Evolutionary conservation across 2,797 vertebrate species (phyloP).

Genomic region (Eulemur coronatus): DNA sequence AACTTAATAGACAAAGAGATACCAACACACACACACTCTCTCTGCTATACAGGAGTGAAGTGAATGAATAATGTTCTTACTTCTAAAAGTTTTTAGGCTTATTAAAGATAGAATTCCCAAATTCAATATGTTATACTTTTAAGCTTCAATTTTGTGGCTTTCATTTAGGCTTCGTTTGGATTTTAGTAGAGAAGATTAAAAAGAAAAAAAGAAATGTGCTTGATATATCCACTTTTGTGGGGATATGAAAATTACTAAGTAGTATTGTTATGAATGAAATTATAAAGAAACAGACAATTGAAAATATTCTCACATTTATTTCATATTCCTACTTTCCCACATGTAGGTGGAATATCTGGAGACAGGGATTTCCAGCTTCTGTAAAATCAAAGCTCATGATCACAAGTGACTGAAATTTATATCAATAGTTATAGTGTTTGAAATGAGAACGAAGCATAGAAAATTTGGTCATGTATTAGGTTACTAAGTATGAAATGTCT

Average conservation of each 20-base stretch:
- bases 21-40: not conserved
- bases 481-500: no score
- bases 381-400: not conserved
- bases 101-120: not conserved
- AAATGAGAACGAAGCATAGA: not conserved
- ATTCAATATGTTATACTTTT: not conserved
- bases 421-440: not conserved
- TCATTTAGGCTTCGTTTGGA: not conserved
- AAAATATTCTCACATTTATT: not conserved
- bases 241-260: not conserved
- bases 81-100: not conserved
- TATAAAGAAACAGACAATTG: slow-evolving; percentile 3
- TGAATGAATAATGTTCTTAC: not conserved
- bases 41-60: not conserved
- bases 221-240: not conserved
- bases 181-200: slow-evolving; percentile 4
- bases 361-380: not conserved
- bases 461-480: not conserved
- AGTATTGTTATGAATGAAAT: not conserved
- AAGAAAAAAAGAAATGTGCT: not conserved
- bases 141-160: not conserved
- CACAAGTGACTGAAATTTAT: not conserved
- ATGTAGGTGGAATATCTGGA: not conserved
- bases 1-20: not conserved
- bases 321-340: not conserved